A percentile compares a stretch with the other conserved stretches of the same genome.
phyloP scores from a whole-genome alignment of 1,140 invertebrate genomes.

The Dendroctonus valens region DNA sequence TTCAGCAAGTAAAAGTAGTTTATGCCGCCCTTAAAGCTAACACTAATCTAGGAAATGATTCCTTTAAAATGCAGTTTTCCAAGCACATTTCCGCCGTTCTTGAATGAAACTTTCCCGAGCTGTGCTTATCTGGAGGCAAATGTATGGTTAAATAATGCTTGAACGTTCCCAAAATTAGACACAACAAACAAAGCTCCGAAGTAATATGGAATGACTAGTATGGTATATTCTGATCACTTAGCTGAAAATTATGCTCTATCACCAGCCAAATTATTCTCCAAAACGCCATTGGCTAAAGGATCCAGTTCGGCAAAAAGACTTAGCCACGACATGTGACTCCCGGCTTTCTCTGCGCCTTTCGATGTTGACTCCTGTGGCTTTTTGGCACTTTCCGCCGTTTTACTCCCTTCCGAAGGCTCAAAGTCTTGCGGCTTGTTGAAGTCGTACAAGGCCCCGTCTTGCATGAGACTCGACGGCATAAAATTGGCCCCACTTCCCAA shows the following conservation, averaged over 20 bases:
- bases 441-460: conserved; percentile 37
- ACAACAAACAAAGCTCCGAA: no score
- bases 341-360: conserved; percentile 22
- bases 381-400: conserved; percentile 10
- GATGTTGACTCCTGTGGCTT: conserved; percentile 4
- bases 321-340: conserved; percentile 69
- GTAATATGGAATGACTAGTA: no score
- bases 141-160: no score
- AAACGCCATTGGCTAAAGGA: conserved; percentile 76
- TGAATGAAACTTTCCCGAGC: no score
- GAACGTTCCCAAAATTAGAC: no score
- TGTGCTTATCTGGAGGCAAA: no score
- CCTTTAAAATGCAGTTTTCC: no score
- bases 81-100: no score
- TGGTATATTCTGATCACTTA: no score
- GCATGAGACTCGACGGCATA: conserved; percentile 47
- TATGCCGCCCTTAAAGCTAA: no score
- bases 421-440: not conserved
- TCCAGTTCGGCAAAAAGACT: conserved; percentile 92
- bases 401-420: not conserved
- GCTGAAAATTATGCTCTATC: conserved; percentile 40
- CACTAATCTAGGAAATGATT: no score
- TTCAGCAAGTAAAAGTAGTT: no score
- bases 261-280: conserved; percentile 34
- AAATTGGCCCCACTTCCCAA: conserved; percentile 39